Conservation (phyloP, 2,113 vertebrate species). For the Sceloporus undulatus region DNA sequence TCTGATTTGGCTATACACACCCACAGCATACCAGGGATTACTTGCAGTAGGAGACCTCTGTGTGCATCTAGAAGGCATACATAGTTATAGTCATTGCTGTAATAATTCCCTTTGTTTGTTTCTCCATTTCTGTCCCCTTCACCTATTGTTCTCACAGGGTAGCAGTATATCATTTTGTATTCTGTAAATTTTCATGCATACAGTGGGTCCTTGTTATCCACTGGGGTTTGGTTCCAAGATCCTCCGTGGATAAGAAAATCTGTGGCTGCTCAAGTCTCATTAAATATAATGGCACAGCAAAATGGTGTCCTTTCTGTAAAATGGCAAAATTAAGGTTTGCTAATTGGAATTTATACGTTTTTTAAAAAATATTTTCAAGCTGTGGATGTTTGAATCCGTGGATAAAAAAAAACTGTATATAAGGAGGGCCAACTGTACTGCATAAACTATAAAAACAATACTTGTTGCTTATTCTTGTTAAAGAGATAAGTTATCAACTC, state of each 20-base stretch:
- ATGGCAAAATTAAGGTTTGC: too few relatives aligned
- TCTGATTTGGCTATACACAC: background rate
- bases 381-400: too few relatives aligned
- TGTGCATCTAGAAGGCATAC: background rate
- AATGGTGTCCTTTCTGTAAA: too few relatives aligned
- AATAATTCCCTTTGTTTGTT: background rate
- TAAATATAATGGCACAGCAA: too few relatives aligned
- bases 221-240: too few relatives aligned
- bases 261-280: too few relatives aligned
- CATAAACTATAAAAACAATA: background rate
- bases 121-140: background rate
- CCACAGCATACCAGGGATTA: background rate
- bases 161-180: background rate
- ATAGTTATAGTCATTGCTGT: background rate
- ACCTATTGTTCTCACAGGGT: background rate
- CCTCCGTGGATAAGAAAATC: too few relatives aligned
- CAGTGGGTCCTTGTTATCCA: too few relatives aligned
- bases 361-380: too few relatives aligned
- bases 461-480: background rate
- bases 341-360: too few relatives aligned
- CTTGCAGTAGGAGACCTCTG: background rate
- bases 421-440: background rate
- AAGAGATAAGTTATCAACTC: background rate
- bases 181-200: background rate
- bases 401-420: too few relatives aligned